Base-by-base conservation (phyloP, 2,888 invertebrate genomes). In the Drosophila cracens region DNA sequence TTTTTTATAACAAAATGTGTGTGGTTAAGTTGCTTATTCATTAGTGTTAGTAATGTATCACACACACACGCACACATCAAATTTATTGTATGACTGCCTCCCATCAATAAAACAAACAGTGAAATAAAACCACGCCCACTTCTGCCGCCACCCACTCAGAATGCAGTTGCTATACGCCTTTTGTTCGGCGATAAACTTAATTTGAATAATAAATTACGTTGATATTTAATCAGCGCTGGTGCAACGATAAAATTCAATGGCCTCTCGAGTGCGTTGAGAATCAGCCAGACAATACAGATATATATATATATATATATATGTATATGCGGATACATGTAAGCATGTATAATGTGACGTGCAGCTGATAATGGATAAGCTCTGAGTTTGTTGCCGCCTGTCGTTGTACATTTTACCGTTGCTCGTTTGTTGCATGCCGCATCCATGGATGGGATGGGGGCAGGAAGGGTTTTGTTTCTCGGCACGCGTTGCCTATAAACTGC, bases 181-280 rank as follows among this genome's bases (percentile, higher is more conserved):
- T 87, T 86, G 89, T 86, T 68, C 69, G 70, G 10, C 74, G 85
- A 89, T 86, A 86, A 86, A 87, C 90, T 82, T 86, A 85, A 85
- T 85, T 85, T 85, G 85, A 85, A 85, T 85, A 85, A 89, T 85
- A 85, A 85, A 85, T 85, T 87, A 89, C 86, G 87, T 78, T 73
- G 85, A 87, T 85, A 85, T 85, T 89, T 89, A 85, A 85, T 85
- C 85, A 85, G 87, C 85, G 82, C 66, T 54, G 77, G 67, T 65
- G 57, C 89, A 64, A 77, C 87, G 89, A 84, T 84, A 89, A 84
- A 84, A 84, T 75, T 73, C 89, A 89, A 85, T 77, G 89, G 71
- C 68, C 87, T 74, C 73, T 64, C 56, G 78, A 77, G 88, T 51
- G 67, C 43, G 25, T 46, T 25, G 46, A 46, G 25, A 46, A 16